Evolutionary conservation across 37 sponge, comb jelly and placozoan genomes (phyloP).

Genomic region (Ephydatia muelleri): DNA sequence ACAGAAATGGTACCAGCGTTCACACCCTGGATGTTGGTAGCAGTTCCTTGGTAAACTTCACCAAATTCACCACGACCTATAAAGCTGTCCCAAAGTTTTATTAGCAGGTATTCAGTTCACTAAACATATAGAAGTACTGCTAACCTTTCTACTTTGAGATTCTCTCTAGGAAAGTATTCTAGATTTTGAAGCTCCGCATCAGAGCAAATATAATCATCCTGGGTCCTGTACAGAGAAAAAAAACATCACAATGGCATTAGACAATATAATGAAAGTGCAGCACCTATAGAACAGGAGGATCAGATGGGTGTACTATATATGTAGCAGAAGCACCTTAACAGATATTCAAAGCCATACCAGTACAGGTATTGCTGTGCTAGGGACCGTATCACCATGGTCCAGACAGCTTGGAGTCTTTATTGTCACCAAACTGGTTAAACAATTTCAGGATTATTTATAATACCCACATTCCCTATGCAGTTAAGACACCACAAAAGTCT

Average conservation of each 20-base stretch:
- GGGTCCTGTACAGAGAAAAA: conserved; percentile 31
- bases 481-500: too few species aligned
- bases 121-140: neutral
- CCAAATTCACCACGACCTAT: conserved; percentile 80
- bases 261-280: too few species aligned
- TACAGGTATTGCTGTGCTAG: too few species aligned
- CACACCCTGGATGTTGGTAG: conserved; percentile 39
- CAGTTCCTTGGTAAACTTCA: conserved; percentile 73
- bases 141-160: conserved; percentile 72
- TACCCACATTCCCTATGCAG: too few species aligned
- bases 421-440: too few species aligned
- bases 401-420: too few species aligned
- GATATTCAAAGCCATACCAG: neutral
- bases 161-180: conserved; percentile 66
- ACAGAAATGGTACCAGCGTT: conserved; percentile 63
- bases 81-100: conserved; percentile 18
- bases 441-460: too few species aligned
- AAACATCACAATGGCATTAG: neutral
- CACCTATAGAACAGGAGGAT: neutral
- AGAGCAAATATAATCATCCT: conserved; percentile 49
- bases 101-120: neutral
- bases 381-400: too few species aligned
- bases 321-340: neutral
- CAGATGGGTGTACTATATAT: neutral
- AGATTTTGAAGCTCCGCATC: conserved; percentile 67